Evolutionary conservation across 2,797 vertebrate species (phyloP).

Genomic region (Acanthurus tractus): DNA sequence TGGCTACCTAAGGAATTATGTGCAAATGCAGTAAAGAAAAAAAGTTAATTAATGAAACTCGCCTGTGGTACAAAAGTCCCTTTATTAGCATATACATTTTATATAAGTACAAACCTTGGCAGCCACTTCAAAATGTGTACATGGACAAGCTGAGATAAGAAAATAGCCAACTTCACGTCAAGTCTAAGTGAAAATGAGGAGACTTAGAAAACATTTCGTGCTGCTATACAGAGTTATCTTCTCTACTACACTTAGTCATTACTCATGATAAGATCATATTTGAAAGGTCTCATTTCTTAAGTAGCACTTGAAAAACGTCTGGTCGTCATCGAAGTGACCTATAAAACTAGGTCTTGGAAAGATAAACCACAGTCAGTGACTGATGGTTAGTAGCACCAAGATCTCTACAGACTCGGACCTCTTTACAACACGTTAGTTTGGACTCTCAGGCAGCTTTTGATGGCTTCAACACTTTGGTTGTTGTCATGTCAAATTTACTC

Average conservation of each 20-base stretch:
- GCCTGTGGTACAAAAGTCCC: slow-evolving; percentile 66
- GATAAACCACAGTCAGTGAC: slow-evolving; percentile 47
- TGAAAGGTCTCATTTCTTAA: slow-evolving; percentile 29
- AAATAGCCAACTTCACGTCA: slow-evolving; percentile 54
- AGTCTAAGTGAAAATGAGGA: slow-evolving; percentile 40
- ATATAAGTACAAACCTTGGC: slow-evolving; percentile 72
- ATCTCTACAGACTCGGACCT: slow-evolving; percentile 7
- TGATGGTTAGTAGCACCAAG: slow-evolving; percentile 56
- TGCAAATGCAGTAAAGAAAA: slow-evolving; percentile 73
- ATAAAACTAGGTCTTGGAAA: slow-evolving; percentile 84
- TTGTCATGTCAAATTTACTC: slow-evolving; percentile 14
- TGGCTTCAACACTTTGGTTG: slow-evolving; percentile 53
- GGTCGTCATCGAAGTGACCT: slow-evolving; percentile 66
- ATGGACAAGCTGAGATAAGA: slow-evolving; percentile 50
- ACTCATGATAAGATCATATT: slow-evolving; percentile 30
- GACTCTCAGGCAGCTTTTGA: slow-evolving; percentile 34
- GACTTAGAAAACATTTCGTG: slow-evolving; percentile 44
- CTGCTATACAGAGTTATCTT: slow-evolving; percentile 1
- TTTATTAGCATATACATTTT: slow-evolving; percentile 80
- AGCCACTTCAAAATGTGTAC: slow-evolving; percentile 51
- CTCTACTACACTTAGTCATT: slow-evolving; percentile 20
- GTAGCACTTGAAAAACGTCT: slow-evolving; percentile 58
- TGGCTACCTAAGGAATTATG: slow-evolving; percentile 39
- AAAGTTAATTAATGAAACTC: slow-evolving; percentile 14
- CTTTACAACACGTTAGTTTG: slow-evolving; percentile 1